Base-by-base conservation (phyloP, 64 coral and sea anemone genomes). In the Pocillopora damicornis region DNA sequence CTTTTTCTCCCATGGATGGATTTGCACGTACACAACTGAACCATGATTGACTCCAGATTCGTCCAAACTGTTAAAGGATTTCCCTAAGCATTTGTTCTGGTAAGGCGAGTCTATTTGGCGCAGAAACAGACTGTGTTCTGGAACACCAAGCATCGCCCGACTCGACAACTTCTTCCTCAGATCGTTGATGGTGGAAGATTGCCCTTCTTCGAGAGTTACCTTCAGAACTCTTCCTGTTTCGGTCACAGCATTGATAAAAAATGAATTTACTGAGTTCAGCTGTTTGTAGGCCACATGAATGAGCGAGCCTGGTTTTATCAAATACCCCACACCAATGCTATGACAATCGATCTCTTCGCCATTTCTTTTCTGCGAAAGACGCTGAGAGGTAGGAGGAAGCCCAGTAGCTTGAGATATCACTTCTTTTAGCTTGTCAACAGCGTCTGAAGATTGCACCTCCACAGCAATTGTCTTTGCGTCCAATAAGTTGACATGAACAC, bases 11-110 rank as follows among this genome's bases (percentile, higher is more conserved):
- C 37, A 71, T 7, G 81, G 81, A 58, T 85, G 81, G 57, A 85
- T 85, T 42, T 85, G 81, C 65, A 85, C 81, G 42, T 58, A 85
- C 36, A 85, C 13, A 42, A 85, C 81, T 25, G 81, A 67, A 72
- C 81, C 81, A 58, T 36, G 69, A 12, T 0, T 72, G 18, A 85
- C 81, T 73, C 81, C 20, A 45, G 5, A 85, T 8, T 85, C 81
- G 37, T 85, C 81, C 65, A 85, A 72, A 56, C 63, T 85, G 45
- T 85, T 73, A 14, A 72, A 56, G 13, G 30, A 68, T 42, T 11
- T 9, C 10, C 9, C 81, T 14, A 85, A 66, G 14, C 37, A 37
- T 17, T 59, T 85, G 72, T 85, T 85, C 5, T 72, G 13, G 58
- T 20, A 73, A 58, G 65, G 20, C 38, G 72, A 4, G 36, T 85